Base-by-base conservation (phyloP, 2,888 invertebrate species). In the Syrphus vitripennis region DNA sequence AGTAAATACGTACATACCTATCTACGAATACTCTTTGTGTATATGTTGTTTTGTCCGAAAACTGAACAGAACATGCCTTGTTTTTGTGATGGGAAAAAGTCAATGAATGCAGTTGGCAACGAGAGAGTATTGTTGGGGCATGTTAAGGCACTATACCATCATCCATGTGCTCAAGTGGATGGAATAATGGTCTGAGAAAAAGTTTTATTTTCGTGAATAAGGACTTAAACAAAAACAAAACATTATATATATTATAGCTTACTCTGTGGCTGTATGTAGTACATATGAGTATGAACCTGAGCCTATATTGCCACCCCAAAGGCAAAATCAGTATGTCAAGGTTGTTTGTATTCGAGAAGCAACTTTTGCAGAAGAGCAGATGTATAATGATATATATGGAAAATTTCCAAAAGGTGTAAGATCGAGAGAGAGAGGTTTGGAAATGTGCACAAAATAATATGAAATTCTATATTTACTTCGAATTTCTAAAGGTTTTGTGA, bases 21-120 rank as follows among this genome's bases (percentile, higher is more conserved):
- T 55, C 9, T 4, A 4, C 9, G 16, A 10, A 48, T 24, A 12
- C 24, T 67, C 9, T 24, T 14, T 29, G 29, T 61, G 19, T 34
- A 3, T n/a, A 14, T 61, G 37, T 70, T 77, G 77, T 71, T 61
- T 75, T 75, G 74, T 50, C 48, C 74, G 10, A 67, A 55, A 61
- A 5, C 21, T 59, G 34, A 53, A 40, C 42, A 67, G 21, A 48
- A 48, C 48, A 70, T 48, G 67, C 40, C 53, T 48, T 74, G 61
- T 45, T 75, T 16, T 34, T 57, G 57, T 53, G 71, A 59, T 67
- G 57, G 71, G 55, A 76, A 80, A 50, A 83, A 84, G 76, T 84
- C 84, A 84, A 81, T 84, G 76, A 84, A 84, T 84, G 80, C 81
- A 77, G 67, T 81, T 84, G 84, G 84, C 81, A 84, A 10, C 21